These are phyloP conservation scores for Andrena dorsata DNA, from an alignment of 2,888 invertebrate genomes.

Conservation along the genomic window DNA sequence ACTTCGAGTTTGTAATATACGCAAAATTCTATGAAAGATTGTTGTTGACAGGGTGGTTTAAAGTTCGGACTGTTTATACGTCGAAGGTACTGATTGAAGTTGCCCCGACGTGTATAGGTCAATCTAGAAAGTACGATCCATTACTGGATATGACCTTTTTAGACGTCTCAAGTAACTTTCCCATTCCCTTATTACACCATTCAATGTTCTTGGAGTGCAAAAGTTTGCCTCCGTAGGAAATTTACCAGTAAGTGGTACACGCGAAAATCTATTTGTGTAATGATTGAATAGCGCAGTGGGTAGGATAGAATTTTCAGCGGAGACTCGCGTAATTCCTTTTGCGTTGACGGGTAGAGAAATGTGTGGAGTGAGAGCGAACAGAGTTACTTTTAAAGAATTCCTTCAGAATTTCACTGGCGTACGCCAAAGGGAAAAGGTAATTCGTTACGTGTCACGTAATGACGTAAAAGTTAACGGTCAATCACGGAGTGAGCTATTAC, in stretches of 20 bases:
- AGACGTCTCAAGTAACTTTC: neutral
- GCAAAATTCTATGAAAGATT: neutral
- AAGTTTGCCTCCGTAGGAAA: neutral
- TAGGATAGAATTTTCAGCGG: neutral
- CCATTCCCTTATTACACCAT: neutral
- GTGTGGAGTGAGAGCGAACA: neutral
- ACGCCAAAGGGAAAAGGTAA: neutral
- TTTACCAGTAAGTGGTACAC: neutral
- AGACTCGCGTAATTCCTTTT: neutral
- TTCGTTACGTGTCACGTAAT: slow-evolving; percentile 24
- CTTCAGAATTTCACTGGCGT: neutral
- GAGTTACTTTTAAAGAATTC: neutral
- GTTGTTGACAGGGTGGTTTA: too few relatives aligned
- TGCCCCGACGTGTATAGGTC: neutral
- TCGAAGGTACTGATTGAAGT: neutral
- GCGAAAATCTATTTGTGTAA: neutral
- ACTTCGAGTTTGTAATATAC: slow-evolving; percentile 3
- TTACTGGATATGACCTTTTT: neutral
- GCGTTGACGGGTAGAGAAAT: neutral
- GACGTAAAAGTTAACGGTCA: slow-evolving; percentile 32
- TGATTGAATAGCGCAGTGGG: neutral
- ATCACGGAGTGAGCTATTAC: slow-evolving; percentile 23
- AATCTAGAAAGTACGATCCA: neutral
- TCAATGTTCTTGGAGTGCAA: neutral
- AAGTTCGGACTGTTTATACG: neutral